Percentiles rank a stretch among this genome's conserved stretches.
phyloP scores from a whole-genome alignment of 2,888 invertebrate species.

The Xylocampa areola region DNA sequence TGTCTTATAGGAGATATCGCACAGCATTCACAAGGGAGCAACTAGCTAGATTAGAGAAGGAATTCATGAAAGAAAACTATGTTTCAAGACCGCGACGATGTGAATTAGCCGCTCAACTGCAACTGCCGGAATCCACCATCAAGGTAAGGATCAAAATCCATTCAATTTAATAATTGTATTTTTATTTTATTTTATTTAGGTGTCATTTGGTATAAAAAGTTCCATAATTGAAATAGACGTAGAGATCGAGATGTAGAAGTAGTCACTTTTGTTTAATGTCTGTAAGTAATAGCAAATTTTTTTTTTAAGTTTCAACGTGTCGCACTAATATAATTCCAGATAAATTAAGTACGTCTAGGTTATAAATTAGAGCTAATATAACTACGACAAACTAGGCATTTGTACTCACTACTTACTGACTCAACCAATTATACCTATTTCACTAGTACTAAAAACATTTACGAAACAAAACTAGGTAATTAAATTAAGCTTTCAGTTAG shows the following conservation, averaged over 20 bases:
- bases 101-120: conserved; percentile 97
- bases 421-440: conserved; percentile 39
- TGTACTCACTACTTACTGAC: conserved; percentile 3
- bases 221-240: no score
- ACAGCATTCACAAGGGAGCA: conserved; percentile 99
- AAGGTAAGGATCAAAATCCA: conserved; percentile 92
- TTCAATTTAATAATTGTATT: background rate
- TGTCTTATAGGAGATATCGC: conserved; percentile 93
- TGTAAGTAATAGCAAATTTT: no score
- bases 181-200: no score
- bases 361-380: no score
- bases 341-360: no score
- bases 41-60: conserved; percentile 96
- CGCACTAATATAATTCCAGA: no score
- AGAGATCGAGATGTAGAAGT: no score
- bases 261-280: no score
- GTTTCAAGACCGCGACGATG: conserved; percentile 98
- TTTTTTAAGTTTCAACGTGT: no score
- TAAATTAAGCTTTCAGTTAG: conserved; percentile 52
- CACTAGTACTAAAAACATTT: conserved; percentile 28
- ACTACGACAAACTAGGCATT: background rate
- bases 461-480: conserved; percentile 41
- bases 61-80: conserved; percentile 99
- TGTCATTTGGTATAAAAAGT: no score
- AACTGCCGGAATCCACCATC: conserved; percentile 98